These are phyloP conservation scores for Chrysolina haemoptera DNA, from an alignment of 2,888 invertebrate species.

Conservation along the genomic window DNA sequence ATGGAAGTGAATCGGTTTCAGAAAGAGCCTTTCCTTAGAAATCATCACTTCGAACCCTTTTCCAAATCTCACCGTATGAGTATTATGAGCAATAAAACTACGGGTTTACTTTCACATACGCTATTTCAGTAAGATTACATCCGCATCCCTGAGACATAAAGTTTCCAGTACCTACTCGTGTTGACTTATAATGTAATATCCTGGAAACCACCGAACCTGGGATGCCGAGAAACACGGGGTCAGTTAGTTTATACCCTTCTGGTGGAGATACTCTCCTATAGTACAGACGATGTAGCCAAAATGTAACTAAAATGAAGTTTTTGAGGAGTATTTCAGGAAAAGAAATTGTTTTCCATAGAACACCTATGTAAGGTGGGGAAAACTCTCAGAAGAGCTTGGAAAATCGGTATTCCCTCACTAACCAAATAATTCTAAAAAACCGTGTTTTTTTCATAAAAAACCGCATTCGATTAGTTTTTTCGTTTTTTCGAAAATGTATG, in stretches of 20 bases:
- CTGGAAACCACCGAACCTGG: slow-evolving; percentile 4
- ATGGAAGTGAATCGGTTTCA: not conserved
- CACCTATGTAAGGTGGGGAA: too few relatives aligned
- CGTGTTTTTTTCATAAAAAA: too few relatives aligned
- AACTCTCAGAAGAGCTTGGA: too few relatives aligned
- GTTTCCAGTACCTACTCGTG: slow-evolving; percentile 20
- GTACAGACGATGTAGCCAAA: too few relatives aligned
- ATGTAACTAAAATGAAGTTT: too few relatives aligned
- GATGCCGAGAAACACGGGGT: slow-evolving; percentile 29
- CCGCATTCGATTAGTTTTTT: too few relatives aligned
- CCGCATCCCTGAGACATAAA: slow-evolving; percentile 6
- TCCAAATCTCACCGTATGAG: slow-evolving; percentile 2
- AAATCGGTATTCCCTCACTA: too few relatives aligned
- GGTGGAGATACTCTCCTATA: slow-evolving; percentile 32
- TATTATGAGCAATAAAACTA: slow-evolving; percentile 18
- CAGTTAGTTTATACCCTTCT: slow-evolving; percentile 41
- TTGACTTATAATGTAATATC: slow-evolving; percentile 26
- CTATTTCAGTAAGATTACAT: slow-evolving; percentile 14
- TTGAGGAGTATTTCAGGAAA: too few relatives aligned
- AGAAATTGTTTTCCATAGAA: too few relatives aligned
- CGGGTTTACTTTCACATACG: slow-evolving; percentile 9
- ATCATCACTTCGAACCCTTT: not conserved
- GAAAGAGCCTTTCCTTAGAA: not conserved
- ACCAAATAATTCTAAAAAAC: too few relatives aligned
- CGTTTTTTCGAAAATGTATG: too few relatives aligned